phyloP scores from a whole-genome alignment of 2,888 invertebrate genomes.

The Celastrina argiolus region DNA sequence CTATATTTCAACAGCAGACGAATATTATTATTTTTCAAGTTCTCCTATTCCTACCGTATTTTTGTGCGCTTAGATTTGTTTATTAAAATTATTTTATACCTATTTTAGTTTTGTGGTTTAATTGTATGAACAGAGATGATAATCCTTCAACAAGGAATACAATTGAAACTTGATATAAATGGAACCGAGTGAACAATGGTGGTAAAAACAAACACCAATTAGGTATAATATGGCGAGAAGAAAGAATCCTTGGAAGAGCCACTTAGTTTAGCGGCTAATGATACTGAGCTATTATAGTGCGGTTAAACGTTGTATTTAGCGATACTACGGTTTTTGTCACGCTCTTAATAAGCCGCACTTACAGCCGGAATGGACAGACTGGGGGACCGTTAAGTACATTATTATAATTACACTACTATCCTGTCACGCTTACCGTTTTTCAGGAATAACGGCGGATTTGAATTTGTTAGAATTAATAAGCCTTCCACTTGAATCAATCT shows the following conservation, averaged over 20 bases:
- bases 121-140: neutral
- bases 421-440: neutral
- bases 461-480: too few relatives aligned
- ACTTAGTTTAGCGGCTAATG: conserved; percentile 7
- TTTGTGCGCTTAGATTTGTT: too few relatives aligned
- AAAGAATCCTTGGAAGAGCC: neutral
- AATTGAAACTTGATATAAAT: neutral
- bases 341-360: conserved; percentile 33
- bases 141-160: neutral
- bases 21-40: too few relatives aligned
- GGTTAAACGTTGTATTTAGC: conserved; percentile 21
- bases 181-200: neutral
- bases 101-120: too few relatives aligned
- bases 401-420: neutral
- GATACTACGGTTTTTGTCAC: conserved; percentile 28
- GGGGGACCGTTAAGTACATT: conserved; percentile 38
- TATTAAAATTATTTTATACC: too few relatives aligned
- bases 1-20: too few relatives aligned
- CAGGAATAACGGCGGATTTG: neutral
- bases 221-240: neutral
- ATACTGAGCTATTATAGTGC: conserved; percentile 8
- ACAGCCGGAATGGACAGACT: conserved; percentile 27
- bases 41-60: too few relatives aligned
- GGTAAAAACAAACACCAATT: neutral
- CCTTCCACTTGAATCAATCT: neutral